Evolutionary conservation across 2,888 invertebrate species (phyloP).

Genomic region (Noctua fimbriata): DNA sequence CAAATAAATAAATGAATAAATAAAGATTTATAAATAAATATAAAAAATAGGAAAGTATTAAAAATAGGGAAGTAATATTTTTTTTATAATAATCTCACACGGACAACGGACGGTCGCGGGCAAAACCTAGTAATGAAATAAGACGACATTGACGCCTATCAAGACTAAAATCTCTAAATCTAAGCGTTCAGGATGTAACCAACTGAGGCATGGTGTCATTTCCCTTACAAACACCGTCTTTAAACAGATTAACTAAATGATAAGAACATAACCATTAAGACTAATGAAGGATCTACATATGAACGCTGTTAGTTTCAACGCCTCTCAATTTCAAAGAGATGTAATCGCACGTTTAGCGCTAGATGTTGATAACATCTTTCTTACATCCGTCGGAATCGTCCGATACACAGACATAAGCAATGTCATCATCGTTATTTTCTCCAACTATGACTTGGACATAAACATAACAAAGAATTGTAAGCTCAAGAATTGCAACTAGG

Average conservation of each 20-base stretch:
- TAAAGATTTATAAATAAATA: too few species aligned
- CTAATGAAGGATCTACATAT: conserved; percentile 34
- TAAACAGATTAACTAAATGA: conserved; percentile 26
- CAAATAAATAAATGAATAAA: too few species aligned
- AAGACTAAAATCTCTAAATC: not conserved
- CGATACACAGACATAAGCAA: not conserved
- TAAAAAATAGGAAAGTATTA: too few species aligned
- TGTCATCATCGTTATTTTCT: not conserved
- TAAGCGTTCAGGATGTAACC: not conserved
- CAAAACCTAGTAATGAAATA: not conserved
- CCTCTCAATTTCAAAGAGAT: conserved; percentile 42
- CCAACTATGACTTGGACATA: not conserved
- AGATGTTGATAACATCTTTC: conserved; percentile 14
- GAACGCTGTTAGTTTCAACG: conserved; percentile 21
- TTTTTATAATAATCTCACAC: not conserved
- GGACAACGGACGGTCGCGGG: not conserved
- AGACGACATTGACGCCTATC: not conserved
- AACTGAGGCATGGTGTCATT: conserved; percentile 25
- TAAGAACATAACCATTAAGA: conserved; percentile 24
- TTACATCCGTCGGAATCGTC: conserved; percentile 5
- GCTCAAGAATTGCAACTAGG: too few species aligned
- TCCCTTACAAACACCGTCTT: conserved; percentile 20
- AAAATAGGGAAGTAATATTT: not conserved
- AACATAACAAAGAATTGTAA: too few species aligned
- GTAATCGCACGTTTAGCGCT: not conserved